Conservation (phyloP, 2,797 vertebrate species). For the Muraenolepis orangiensis region DNA sequence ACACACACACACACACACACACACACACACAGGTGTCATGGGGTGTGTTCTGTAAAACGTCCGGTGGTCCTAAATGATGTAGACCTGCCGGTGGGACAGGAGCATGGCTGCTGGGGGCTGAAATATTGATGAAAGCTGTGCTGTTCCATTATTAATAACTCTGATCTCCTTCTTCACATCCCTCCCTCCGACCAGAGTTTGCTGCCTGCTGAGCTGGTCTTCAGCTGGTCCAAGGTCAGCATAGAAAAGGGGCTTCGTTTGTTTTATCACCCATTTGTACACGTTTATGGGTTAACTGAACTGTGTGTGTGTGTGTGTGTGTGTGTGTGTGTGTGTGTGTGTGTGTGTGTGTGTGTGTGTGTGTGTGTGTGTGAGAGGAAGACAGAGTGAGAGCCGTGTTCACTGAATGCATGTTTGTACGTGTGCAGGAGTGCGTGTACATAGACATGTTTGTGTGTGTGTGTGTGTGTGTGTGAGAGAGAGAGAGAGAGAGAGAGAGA, state of each 20-base stretch:
- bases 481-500: too few species aligned
- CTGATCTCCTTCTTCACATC: conserved; percentile 72
- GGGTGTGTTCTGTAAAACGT: conserved; percentile 64
- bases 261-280: background rate
- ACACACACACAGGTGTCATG: conserved; percentile 22
- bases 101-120: conserved; percentile 68
- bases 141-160: conserved; percentile 59
- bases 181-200: conserved; percentile 66
- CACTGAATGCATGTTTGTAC: too few species aligned
- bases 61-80: conserved; percentile 66
- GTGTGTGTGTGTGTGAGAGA: too few species aligned
- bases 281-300: background rate
- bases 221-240: conserved; percentile 12
- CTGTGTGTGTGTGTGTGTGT: background rate
- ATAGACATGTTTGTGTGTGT: too few species aligned
- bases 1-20: conserved; percentile 16
- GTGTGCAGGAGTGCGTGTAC: too few species aligned
- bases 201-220: conserved; percentile 40
- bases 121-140: conserved; percentile 64
- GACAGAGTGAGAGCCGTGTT: too few species aligned
- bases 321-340: background rate
- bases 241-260: conserved; percentile 37
- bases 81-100: conserved; percentile 71
- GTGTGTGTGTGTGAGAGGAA: too few species aligned
- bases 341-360: too few species aligned